Evolutionary conservation across 1,140 invertebrate species (phyloP).

Genomic region (Calycopis cecrops): DNA sequence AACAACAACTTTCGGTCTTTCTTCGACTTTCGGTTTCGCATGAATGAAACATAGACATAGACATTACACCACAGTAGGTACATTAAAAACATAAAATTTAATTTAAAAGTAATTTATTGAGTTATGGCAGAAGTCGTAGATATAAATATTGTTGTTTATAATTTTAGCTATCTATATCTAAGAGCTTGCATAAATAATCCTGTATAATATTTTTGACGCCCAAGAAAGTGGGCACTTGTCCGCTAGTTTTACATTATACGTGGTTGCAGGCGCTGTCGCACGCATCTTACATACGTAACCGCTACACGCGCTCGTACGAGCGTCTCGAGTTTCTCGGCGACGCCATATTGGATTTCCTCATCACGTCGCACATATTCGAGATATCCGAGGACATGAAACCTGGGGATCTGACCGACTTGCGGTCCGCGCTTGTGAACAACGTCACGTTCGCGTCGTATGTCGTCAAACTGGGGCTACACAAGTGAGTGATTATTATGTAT

Average conservation of each 20-base stretch:
- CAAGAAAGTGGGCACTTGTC: too few species aligned
- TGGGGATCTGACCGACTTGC: constrained; percentile 92
- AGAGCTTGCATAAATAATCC: too few species aligned
- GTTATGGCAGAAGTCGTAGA: too few species aligned
- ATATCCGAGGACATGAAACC: constrained; percentile 80
- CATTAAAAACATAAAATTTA: too few species aligned
- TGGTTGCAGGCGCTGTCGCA: constrained; percentile 90
- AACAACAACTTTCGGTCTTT: too few species aligned
- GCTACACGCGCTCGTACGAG: constrained; percentile 93
- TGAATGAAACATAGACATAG: too few species aligned
- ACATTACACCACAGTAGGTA: too few species aligned
- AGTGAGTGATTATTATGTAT: constrained; percentile 47
- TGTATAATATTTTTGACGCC: too few species aligned
- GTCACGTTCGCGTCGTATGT: constrained; percentile 93
- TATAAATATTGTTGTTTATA: too few species aligned
- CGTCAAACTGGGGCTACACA: constrained; percentile 90
- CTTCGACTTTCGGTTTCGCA: too few species aligned
- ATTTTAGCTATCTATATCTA: too few species aligned
- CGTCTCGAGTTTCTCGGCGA: constrained; percentile 97
- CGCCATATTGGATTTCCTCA: constrained; percentile 95
- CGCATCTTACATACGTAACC: constrained; percentile 91
- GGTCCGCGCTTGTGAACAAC: constrained; percentile 97
- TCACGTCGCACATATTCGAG: constrained; percentile 92
- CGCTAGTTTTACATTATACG: constrained; percentile 11
- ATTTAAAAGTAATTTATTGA: too few species aligned